A percentile compares a stretch with the other conserved stretches of the same genome.
Evolutionary conservation across 30 jellyfish, hydroid and myxozoan species (phyloP).

Genomic region (Cassiopea xamachana): DNA sequence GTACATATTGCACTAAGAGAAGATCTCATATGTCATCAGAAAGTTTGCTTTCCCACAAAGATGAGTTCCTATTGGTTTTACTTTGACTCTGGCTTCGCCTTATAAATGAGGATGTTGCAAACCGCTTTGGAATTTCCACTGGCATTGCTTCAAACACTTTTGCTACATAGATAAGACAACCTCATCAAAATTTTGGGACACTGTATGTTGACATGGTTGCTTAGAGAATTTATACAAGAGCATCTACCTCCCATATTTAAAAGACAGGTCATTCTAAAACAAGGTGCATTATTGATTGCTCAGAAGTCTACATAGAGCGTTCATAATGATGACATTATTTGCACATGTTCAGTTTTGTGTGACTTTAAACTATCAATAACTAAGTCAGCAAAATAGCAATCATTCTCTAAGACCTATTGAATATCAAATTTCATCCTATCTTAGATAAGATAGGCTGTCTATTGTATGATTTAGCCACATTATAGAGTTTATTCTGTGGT

Average conservation of each 20-base stretch:
- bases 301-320: slow-evolving; percentile 35
- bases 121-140: slow-evolving; percentile 35
- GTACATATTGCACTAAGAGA: background rate
- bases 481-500: too few species aligned
- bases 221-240: slow-evolving; percentile 3
- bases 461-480: too few species aligned
- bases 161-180: slow-evolving; percentile 34
- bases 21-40: background rate
- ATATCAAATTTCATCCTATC: background rate
- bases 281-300: slow-evolving; percentile 38
- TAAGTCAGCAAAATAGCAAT: background rate
- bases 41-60: slow-evolving; percentile 7
- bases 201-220: slow-evolving; percentile 24
- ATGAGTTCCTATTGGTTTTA: slow-evolving; percentile 23
- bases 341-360: slow-evolving; percentile 51
- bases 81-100: slow-evolving; percentile 53
- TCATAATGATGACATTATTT: slow-evolving; percentile 34
- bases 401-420: background rate
- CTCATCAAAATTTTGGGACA: slow-evolving; percentile 17
- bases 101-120: slow-evolving; percentile 46
- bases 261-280: background rate
- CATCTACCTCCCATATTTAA: slow-evolving; percentile 22
- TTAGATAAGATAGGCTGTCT: too few species aligned
- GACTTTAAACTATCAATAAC: slow-evolving; percentile 38
- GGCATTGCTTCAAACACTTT: slow-evolving; percentile 19